Evolutionary conservation across 2,113 vertebrate species (phyloP), one percentile per base, ranked within the genome.

Genomic region (Ailurus styani): DNA sequence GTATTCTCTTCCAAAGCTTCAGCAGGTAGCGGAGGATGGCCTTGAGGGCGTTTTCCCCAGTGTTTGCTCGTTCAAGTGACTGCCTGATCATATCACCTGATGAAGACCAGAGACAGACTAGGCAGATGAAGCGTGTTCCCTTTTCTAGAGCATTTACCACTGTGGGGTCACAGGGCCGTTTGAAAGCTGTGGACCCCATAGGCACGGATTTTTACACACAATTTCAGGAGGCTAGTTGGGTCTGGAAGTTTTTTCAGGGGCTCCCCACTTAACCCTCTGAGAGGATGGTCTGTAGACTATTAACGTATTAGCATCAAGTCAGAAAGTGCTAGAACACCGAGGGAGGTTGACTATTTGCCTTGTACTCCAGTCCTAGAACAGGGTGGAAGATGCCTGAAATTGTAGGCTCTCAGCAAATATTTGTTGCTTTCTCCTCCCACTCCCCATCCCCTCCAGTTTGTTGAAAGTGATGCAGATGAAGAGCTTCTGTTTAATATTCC

Each of bases 401-500:
- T 52, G 83, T 87, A 87, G 96, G 68, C 42, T 25, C 97, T 98
- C 87, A 97, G 94, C 94, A 90, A 93, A 96, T 97, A 73, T 96
- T 82, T 98, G 93, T 89, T 93, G 93, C 93, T 98, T 94, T 98
- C 72, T 98, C 82, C 93, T 87, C 70, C 62, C 6, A n/a, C 75
- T 40, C 77, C 87, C 81, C 15, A 2, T 25, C 91, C 45, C 90
- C 66, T 93, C 23, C 91, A 99, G 99, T 99, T 99, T 95, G 99
- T 99, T 4, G 99, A 99, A 96, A 99, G 99, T 27, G 99, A 99
- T 23, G 99, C 99, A 2, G 99, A 99, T 2, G 99, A 99, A 98
- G 99, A 99, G 98, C 99, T 99, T 90, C 99, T 99, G 90, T 99
- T 99, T 98, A 99, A 99, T 97, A 99, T 99, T 97, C 99, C 99